Evolutionary conservation across 2,113 vertebrate species (phyloP).

Genomic region (Agelaius tricolor): DNA sequence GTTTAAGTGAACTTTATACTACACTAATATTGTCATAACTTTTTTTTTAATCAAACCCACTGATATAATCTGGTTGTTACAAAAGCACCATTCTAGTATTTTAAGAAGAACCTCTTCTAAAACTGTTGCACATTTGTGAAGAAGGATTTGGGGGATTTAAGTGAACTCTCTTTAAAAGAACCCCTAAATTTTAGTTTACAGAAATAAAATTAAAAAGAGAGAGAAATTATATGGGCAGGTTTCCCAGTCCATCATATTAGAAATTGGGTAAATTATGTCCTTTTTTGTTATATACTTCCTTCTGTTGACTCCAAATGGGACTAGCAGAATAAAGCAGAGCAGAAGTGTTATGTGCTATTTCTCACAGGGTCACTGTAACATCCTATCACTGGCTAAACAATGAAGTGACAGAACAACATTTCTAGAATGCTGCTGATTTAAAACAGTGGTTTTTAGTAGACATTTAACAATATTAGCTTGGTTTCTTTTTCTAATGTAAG

Average conservation of each 20-base stretch:
- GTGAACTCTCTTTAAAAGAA: not conserved
- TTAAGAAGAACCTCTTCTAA: not conserved
- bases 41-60: not conserved
- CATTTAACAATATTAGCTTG: not conserved
- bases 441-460: accelerated
- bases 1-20: not conserved
- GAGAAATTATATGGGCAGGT: not conserved
- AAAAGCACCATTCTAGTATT: not conserved
- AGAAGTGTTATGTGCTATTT: not conserved
- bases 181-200: not conserved
- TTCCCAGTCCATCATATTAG: not conserved
- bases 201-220: not conserved
- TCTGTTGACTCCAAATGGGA: not conserved
- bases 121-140: not conserved
- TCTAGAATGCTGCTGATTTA: not conserved
- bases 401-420: not conserved
- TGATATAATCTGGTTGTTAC: not conserved
- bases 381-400: not conserved
- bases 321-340: not conserved
- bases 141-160: not conserved
- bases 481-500: not conserved
- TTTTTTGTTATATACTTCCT: not conserved
- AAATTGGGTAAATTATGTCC: not conserved
- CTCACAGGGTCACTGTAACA: not conserved
- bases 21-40: not conserved